Evolutionary conservation across 2,888 invertebrate species (phyloP), one percentile per base, ranked within the genome.

Genomic region (Brachyptera risi): DNA sequence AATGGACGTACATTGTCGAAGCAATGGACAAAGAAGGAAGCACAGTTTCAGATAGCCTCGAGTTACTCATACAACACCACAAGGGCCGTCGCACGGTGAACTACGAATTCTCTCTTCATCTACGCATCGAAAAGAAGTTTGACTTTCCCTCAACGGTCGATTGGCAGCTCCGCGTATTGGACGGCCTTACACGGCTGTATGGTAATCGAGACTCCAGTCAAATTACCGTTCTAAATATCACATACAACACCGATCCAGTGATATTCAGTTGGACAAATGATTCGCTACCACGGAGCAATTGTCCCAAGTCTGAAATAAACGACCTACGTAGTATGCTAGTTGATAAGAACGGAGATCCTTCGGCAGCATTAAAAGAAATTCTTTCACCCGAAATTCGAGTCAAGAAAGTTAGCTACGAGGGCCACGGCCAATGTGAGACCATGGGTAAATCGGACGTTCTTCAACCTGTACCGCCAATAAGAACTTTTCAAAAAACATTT

Each of bases 211-310:
- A 86, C 66, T 76, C 83, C 72, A 82, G 83, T 23, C 83, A 86
- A 61, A 82, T 92, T 65, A 86, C 86, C 0, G 88, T 92, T 0
- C 78, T 87, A 54, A 68, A 68, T 47, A 68, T 77, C 1, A 80
- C 82, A 37, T n/a, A n/a, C n/a, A 84, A 86, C 37, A 78, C 82
- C 60, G 83, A 81, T 70, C 80, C 82, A 70, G 84, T 80, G 67
- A 84, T 84, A 68, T 90, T 83, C 72, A 87, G 84, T 27, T 92
- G 91, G 91, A 88, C 92, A 17, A 96, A 96, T 71, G 92, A 92
- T 67, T 88, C 90, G 5, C 73, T 95, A 67, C 86, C 90, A 0
- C 86, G 87, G 54, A 85, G 84, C 68, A 82, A 82, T 47, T 96
- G 95, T 68, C 92, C 93, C 0, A 85, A 83, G 68, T 80, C 82